Base-by-base conservation (phyloP, 2,797 vertebrate species). In the Sebastes paucispinis region DNA sequence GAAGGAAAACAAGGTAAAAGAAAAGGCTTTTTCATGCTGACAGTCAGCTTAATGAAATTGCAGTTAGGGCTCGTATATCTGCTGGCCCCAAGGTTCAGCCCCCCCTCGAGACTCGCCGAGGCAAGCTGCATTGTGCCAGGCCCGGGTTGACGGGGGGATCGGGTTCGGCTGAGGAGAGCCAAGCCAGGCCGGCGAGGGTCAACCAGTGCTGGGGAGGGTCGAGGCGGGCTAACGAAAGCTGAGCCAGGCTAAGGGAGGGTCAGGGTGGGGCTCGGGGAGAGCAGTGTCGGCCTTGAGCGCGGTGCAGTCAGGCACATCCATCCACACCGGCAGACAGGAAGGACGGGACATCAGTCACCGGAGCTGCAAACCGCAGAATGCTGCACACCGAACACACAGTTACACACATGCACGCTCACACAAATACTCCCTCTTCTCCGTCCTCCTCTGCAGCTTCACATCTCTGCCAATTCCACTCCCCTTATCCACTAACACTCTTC, bases 31-130 rank as follows among this genome's bases (percentile, higher is more conserved):
- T 91, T 92, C 85, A 89, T 91, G 67, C 93, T 82, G 90, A 92
- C 91, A 88, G 87, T 82, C 71, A 71, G 82, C 84, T 88, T 92
- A 86, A 93, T 93, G 86, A 93, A 93, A 93, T 86, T 82, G 88
- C 72, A 81, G 80, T 90, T 87, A 79, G 57, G 84, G 77, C 83
- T 93, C 75, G 25, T 91, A 87, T 92, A 92, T 94, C 85, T 89
- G 75, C 69, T 59, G 66, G 57, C 54, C 79, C 59, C 81, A 79
- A 89, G 84, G 89, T 77, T 78, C 79, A 75, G 47, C 59, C 20
- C 69, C 64, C 64, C 31, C 16, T 47, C 43, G 43, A 47, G 43
- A 0, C 3, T 47, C 52, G 72, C 18, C 18, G 43, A 75, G 13
- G 68, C 43, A 31, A 63, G 81, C 54, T 39, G 65, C 1, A 11